These are phyloP conservation scores for Nerophis ophidion DNA, from an alignment of 2,113 vertebrate genomes.

Conservation along the genomic window DNA sequence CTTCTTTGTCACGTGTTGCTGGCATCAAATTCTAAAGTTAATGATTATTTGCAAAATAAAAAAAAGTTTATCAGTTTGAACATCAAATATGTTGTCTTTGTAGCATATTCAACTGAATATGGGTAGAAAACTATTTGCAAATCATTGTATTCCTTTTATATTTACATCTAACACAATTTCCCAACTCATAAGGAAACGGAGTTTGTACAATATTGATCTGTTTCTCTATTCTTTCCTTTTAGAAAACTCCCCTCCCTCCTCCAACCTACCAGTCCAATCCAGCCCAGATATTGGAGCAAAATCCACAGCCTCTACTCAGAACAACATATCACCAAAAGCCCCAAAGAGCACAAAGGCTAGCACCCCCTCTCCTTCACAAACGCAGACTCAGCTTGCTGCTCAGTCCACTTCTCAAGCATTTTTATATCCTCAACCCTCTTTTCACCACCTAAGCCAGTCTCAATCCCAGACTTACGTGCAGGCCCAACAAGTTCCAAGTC, in stretches of 20 bases:
- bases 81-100: too few relatives aligned
- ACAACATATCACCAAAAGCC: conserved; percentile 31
- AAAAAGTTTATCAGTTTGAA: too few relatives aligned
- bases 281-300: conserved; percentile 29
- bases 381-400: conserved; percentile 31
- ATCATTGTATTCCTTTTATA: too few relatives aligned
- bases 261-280: conserved; percentile 41
- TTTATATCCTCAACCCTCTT: conserved; percentile 19
- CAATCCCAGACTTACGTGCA: conserved; percentile 31
- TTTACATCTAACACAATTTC: too few relatives aligned
- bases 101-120: too few relatives aligned
- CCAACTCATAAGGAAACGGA: too few relatives aligned
- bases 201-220: neutral
- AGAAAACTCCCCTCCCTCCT: conserved; percentile 44
- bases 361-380: conserved; percentile 23
- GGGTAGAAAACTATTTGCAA: too few relatives aligned
- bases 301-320: conserved; percentile 34
- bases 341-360: conserved; percentile 30
- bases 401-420: conserved; percentile 29
- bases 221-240: conserved; percentile 30
- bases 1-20: too few relatives aligned
- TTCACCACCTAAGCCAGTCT: conserved; percentile 28
- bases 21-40: too few relatives aligned
- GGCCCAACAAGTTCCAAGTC: conserved; percentile 27
- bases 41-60: too few relatives aligned